Base-by-base conservation (phyloP, 1,140 invertebrate genomes). In the Apis laboriosa region DNA sequence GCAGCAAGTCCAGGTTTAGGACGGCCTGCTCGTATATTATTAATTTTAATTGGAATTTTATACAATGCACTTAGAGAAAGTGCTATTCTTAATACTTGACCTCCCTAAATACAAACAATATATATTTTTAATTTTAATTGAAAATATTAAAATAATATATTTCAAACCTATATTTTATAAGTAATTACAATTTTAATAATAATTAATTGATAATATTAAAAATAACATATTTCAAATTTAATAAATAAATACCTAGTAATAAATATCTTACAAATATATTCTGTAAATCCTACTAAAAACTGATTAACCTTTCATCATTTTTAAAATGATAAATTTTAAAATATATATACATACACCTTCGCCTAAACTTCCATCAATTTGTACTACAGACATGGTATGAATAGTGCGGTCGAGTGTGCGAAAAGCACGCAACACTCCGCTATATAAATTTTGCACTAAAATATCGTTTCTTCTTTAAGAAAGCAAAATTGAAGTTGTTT, bases 21-120 rank as follows among this genome's bases (percentile, higher is more conserved):
- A 67, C 98, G 95, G 3, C 96, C 96, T 8, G 96, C 96, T 90
- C 98, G 94, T 89, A 99, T 98, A 84, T 98, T 98, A 0, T 92
- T 92, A 19, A 99, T 96, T 88, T 95, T 94, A 28, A 99, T 94
- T 0, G 97, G 96, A 56, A 96, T 95, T 55, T 94, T 93, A 70
- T 97, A 94, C 21, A 99, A 94, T 81, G 97, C 96, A 92, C 97
- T 98, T 7, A 98, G 93, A 43, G 96, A 95, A 9, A 97, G 90
- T 5, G 97, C 96, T 90, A 97, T 96, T 80, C 98, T 95, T 43
- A 99, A 94, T 84, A 98, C 97, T 95, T 99, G 98, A 2, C 98
- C 98, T 77, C 98, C 98, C 97, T 98, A 90, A 67, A 43, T 34
- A 68, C 63, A 86, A 75, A 79, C 11, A 34, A 24, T 15, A 56